phyloP scores from a whole-genome alignment of 2,888 invertebrate genomes.

The Leptopilina drosophilae region DNA sequence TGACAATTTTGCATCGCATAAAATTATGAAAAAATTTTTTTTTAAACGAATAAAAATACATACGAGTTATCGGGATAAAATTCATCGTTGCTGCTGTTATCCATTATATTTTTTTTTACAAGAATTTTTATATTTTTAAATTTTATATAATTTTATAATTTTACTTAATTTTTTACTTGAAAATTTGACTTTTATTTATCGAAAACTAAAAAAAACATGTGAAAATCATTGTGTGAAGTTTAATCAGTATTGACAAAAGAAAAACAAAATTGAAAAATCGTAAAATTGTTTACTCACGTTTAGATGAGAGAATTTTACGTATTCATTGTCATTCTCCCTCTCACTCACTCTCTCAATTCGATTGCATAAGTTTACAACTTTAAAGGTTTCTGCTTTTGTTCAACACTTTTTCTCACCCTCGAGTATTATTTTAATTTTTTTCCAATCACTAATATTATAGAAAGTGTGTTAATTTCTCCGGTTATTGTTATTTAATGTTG shows the following conservation, averaged over 20 bases:
- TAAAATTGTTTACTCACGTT: neutral
- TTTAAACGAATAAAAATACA: neutral
- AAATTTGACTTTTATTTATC: constrained; percentile 5
- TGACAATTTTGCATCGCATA: no score
- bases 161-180: constrained; percentile 15
- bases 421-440: neutral
- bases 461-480: no score
- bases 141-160: neutral
- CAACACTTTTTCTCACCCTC: neutral
- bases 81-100: neutral
- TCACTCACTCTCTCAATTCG: neutral
- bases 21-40: no score
- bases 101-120: constrained; percentile 37
- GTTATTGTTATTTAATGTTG: no score
- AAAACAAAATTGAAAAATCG: constrained; percentile 1
- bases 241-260: no score
- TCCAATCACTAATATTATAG: no score
- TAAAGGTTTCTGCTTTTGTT: constrained; percentile 7
- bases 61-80: neutral
- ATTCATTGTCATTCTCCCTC: neutral
- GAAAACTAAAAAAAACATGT: neutral
- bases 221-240: neutral
- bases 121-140: constrained; percentile 17
- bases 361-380: neutral
- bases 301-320: no score